Evolutionary conservation across 1,140 invertebrate species (phyloP).

Genomic region (Rhizoglyphus robini): DNA sequence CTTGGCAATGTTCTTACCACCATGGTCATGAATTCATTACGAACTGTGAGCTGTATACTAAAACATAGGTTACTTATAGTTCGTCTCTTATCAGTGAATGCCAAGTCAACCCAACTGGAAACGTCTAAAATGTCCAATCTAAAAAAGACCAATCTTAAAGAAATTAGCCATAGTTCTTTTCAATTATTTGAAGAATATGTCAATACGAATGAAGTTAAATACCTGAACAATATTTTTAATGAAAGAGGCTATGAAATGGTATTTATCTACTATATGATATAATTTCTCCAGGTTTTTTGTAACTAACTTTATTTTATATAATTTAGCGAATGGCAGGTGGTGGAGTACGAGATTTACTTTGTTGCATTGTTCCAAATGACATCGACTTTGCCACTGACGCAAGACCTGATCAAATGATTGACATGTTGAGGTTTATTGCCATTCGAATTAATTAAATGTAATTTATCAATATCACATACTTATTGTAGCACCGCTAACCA

Average conservation of each 20-base stretch:
- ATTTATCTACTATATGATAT: not conserved
- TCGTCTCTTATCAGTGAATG: not conserved
- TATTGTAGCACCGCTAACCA: too few relatives aligned
- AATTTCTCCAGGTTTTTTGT: not conserved
- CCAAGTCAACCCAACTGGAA: not conserved
- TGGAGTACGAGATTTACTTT: conserved; percentile 83
- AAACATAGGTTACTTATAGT: not conserved
- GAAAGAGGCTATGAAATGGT: conserved; percentile 4
- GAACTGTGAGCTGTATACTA: too few relatives aligned
- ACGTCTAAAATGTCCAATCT: not conserved
- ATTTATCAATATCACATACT: not conserved
- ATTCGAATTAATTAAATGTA: not conserved
- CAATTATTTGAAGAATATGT: not conserved
- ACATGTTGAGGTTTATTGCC: conserved; percentile 44
- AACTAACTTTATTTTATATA: conserved; percentile 36
- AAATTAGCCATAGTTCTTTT: not conserved
- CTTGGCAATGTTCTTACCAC: too few relatives aligned
- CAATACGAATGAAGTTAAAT: not conserved
- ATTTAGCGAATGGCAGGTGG: conserved; percentile 84
- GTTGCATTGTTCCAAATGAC: conserved; percentile 68
- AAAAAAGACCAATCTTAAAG: not conserved
- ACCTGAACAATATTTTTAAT: not conserved
- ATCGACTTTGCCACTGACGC: conserved; percentile 95
- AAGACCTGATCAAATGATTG: conserved; percentile 89
- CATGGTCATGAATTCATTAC: too few relatives aligned